These are phyloP conservation scores for Molanna angustata DNA, from an alignment of 2,888 invertebrate species.

Conservation along the genomic window DNA sequence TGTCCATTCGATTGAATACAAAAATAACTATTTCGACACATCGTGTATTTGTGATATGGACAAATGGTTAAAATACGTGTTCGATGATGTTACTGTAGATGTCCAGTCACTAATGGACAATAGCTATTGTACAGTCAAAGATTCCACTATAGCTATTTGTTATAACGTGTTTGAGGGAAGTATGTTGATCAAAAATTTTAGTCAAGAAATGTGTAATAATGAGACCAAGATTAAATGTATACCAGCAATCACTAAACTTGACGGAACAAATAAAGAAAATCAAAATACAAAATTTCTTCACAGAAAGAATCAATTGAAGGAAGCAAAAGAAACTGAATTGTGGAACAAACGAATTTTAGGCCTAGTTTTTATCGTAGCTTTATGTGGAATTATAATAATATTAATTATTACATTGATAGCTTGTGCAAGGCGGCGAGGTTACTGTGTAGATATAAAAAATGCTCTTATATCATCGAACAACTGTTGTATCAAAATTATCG, in stretches of 20 bases:
- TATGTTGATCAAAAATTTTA: slow-evolving; percentile 61
- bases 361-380: slow-evolving; percentile 54
- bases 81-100: slow-evolving; percentile 45
- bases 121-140: slow-evolving; percentile 62
- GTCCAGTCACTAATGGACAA: slow-evolving; percentile 50
- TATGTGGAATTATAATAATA: slow-evolving; percentile 53
- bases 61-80: slow-evolving; percentile 53
- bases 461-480: slow-evolving; percentile 45
- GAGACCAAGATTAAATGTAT: slow-evolving; percentile 57
- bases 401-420: slow-evolving; percentile 54
- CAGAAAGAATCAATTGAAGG: slow-evolving; percentile 37
- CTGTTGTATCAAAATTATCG: slow-evolving; percentile 44
- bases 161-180: slow-evolving; percentile 64
- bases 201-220: slow-evolving; percentile 56
- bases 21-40: slow-evolving; percentile 62
- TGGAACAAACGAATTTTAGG: slow-evolving; percentile 47
- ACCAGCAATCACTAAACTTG: slow-evolving; percentile 46
- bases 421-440: slow-evolving; percentile 58
- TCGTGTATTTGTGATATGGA: slow-evolving; percentile 63
- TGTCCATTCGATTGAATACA: slow-evolving; percentile 42
- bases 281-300: slow-evolving; percentile 52
- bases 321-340: slow-evolving; percentile 36
- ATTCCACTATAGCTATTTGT: slow-evolving; percentile 58
- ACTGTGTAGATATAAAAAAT: slow-evolving; percentile 49
- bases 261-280: slow-evolving; percentile 42